phyloP scores from a whole-genome alignment of 2,888 invertebrate genomes.

The Gnatocerus cornutus region DNA sequence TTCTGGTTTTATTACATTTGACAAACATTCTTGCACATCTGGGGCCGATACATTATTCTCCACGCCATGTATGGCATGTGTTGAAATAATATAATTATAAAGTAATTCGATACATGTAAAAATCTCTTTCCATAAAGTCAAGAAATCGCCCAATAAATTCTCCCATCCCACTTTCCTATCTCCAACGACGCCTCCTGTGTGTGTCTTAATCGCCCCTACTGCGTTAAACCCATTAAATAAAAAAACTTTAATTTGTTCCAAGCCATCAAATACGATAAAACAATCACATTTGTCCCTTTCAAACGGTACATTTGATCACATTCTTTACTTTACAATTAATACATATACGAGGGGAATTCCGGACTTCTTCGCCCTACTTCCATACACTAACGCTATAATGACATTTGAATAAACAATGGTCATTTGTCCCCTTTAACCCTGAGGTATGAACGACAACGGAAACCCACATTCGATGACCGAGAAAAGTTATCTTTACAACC shows the following conservation, averaged over 20 bases:
- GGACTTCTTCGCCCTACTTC: conserved; percentile 3
- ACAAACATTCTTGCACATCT: too few relatives aligned
- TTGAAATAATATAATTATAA: not conserved
- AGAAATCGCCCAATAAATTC: not conserved
- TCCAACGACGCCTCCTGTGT: too few relatives aligned
- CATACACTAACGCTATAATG: conserved; percentile 4
- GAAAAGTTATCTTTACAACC: conserved; percentile 30
- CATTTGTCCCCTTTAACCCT: conserved; percentile 33
- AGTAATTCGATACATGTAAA: not conserved
- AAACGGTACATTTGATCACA: not conserved
- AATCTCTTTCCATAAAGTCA: not conserved
- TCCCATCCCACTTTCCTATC: too few relatives aligned
- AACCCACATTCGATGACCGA: conserved; percentile 39
- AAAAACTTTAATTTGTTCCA: too few relatives aligned
- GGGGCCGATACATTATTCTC: too few relatives aligned
- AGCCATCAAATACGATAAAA: not conserved
- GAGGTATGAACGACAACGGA: conserved; percentile 10
- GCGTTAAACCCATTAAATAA: not conserved
- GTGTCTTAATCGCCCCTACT: not conserved
- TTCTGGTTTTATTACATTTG: too few relatives aligned
- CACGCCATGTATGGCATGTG: too few relatives aligned
- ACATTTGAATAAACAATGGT: conserved; percentile 33
- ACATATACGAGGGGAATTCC: not conserved
- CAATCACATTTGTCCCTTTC: not conserved
- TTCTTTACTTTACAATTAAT: conserved; percentile 1